Evolutionary conservation across 2,113 vertebrate genomes (phyloP).

Genomic region (Parus major): DNA sequence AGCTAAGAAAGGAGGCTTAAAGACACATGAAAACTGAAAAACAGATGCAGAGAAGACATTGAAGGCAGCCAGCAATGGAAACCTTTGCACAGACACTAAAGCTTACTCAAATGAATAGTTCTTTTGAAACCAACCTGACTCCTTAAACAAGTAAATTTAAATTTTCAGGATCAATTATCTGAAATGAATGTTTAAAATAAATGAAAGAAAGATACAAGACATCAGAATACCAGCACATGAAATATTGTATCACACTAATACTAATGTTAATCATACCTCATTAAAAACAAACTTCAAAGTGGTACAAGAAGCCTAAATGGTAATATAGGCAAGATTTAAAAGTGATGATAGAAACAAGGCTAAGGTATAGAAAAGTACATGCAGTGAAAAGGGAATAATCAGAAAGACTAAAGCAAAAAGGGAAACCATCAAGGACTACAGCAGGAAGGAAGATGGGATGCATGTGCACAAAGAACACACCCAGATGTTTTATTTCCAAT

Average conservation of each 20-base stretch:
- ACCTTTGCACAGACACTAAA: background rate
- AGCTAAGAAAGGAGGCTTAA: background rate
- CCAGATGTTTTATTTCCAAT: background rate
- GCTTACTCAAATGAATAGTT: background rate
- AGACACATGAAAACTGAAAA: background rate
- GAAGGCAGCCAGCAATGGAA: background rate
- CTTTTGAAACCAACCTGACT: background rate
- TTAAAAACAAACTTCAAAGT: slow-evolving; percentile 29
- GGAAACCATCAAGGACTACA: background rate
- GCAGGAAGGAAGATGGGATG: background rate
- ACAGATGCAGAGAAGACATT: background rate
- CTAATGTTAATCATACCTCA: background rate
- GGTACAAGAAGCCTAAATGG: background rate
- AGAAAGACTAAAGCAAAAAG: background rate
- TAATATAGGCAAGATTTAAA: background rate
- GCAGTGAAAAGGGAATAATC: background rate
- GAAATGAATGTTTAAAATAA: background rate
- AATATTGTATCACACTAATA: background rate
- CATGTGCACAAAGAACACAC: background rate
- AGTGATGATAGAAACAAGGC: background rate
- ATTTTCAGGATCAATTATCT: background rate
- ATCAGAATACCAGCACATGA: background rate
- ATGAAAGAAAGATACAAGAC: background rate
- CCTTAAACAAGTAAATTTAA: background rate
- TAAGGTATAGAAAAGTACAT: background rate